Percentiles rank a stretch among this genome's conserved stretches.
Conservation (phyloP, 2,797 vertebrate genomes). For the Enoplosus armatus region DNA sequence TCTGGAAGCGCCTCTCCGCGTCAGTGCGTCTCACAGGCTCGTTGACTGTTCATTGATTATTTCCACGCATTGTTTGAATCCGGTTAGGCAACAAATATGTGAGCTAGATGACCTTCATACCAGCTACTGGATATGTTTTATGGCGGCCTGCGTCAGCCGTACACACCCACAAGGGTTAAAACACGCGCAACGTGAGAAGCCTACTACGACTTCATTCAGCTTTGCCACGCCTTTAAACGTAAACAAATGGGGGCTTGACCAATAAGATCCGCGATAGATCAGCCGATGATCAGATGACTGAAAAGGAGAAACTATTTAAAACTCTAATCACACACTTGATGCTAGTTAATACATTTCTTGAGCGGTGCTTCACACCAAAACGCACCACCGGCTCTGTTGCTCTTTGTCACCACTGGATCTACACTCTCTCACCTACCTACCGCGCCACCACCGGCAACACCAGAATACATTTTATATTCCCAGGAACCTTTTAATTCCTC, state of each 20-base stretch:
- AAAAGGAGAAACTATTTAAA: conserved; percentile 86
- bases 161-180: conserved; percentile 43
- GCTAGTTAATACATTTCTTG: conserved; percentile 65
- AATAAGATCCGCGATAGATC: conserved; percentile 82
- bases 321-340: conserved; percentile 78
- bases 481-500: conserved; percentile 29
- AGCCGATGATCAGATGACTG: conserved; percentile 90
- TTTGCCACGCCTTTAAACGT: conserved; percentile 83
- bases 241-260: conserved; percentile 87
- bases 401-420: conserved; percentile 54
- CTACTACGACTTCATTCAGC: conserved; percentile 82
- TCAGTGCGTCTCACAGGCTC: fast-evolving
- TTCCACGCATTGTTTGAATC: not conserved
- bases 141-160: conserved; percentile 45
- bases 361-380: conserved; percentile 30
- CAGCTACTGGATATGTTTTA: not conserved
- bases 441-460: not conserved
- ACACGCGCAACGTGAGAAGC: conserved; percentile 58
- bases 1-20: not conserved
- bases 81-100: not conserved
- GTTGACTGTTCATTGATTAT: not conserved
- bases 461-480: conserved; percentile 16
- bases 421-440: conserved; percentile 22
- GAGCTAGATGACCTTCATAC: conserved; percentile 32
- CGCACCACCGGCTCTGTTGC: conserved; percentile 36